Base-by-base conservation (phyloP, 2,113 vertebrate species). In the Cyphomyrus plagiostoma region DNA sequence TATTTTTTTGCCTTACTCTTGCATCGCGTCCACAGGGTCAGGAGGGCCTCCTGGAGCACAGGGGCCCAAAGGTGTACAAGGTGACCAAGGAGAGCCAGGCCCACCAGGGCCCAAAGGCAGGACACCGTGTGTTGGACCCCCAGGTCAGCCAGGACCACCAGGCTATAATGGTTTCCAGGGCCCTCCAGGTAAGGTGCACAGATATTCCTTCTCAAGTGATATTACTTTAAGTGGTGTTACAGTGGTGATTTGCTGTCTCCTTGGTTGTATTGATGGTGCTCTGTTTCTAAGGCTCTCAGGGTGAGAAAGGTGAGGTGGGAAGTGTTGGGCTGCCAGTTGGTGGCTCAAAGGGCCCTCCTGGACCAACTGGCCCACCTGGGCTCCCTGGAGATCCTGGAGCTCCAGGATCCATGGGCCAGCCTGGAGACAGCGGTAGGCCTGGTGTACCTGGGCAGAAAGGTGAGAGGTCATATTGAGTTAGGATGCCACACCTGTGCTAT, bases 301-400 rank as follows among this genome's bases (percentile, higher is more conserved):
- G 74, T 19, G 74, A 80, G 74, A 80, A 80, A 19, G 74, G 74
- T 80, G 13, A 35, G 15, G 17, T 19, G 35, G 74, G 74, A 42
- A 19, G 13, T 17, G 15, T 39, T 19, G 35, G 74, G 7, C 74
- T 21, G 74, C 0, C 74, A 19, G 15, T 17, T 39, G 74, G 74
- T 42, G 35, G 74, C 11, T 80, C 74, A 80, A 39, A 56, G 4
- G 98, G 98, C 77, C 99, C 98, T 88, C 95, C 96, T 1, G 98
- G 98, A 86, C 97, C 95, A 95, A 17, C 89, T 35, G 98, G 98
- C 87, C 26, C 86, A 4, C 95, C 96, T 91, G 97, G 97, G 9
- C 11, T 58, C 3, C 93, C 94, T 92, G 97, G 98, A 11, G 52
- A 90, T 23, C 62, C 91, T 88, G 98, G 98, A 48, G 94, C 94